These are phyloP conservation scores for Thecophora atra DNA, from an alignment of 2,888 invertebrate genomes.

Conservation along the genomic window DNA sequence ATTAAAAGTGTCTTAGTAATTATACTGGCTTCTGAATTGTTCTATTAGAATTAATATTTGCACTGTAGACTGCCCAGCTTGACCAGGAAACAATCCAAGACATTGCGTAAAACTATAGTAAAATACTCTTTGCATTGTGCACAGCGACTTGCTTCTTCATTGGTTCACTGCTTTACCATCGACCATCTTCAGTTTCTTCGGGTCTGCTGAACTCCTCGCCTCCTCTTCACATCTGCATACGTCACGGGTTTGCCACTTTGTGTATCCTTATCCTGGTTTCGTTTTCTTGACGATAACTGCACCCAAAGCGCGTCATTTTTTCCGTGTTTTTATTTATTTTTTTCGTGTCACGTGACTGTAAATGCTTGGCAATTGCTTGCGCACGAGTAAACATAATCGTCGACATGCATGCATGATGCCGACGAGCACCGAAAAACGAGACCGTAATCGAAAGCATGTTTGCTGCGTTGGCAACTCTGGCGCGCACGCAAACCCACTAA, in stretches of 20 bases:
- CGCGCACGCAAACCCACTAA: constrained; percentile 5
- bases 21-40: too few relatives aligned
- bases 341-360: constrained; percentile 32
- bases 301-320: constrained; percentile 21
- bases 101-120: too few relatives aligned
- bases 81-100: too few relatives aligned
- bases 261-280: constrained; percentile 1
- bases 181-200: too few relatives aligned
- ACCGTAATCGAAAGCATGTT: constrained; percentile 26
- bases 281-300: constrained; percentile 17
- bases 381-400: constrained; percentile 34
- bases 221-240: too few relatives aligned
- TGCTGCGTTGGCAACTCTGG: constrained; percentile 18
- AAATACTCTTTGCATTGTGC: too few relatives aligned
- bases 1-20: too few relatives aligned
- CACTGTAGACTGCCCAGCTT: too few relatives aligned
- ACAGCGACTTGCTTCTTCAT: too few relatives aligned
- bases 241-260: not conserved
- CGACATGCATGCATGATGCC: constrained; percentile 31
- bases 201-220: too few relatives aligned
- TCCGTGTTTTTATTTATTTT: not conserved
- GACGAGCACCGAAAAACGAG: not conserved
- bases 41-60: too few relatives aligned
- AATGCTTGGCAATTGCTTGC: constrained; percentile 28
- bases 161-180: too few relatives aligned